Evolutionary conservation across 2,113 vertebrate species (phyloP).

Genomic region (Coryphaenoides rupestris): DNA sequence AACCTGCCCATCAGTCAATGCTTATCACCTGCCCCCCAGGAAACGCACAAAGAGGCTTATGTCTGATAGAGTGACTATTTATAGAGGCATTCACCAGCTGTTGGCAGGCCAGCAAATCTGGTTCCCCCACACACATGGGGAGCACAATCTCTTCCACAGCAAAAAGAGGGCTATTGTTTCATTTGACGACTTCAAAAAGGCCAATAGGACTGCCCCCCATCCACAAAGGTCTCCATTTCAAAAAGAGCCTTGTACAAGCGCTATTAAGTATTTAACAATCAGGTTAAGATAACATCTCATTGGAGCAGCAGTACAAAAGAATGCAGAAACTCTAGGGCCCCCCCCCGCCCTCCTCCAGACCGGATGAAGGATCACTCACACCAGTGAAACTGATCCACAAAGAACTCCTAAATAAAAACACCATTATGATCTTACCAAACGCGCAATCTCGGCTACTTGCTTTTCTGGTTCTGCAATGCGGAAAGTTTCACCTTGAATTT

Average conservation of each 20-base stretch:
- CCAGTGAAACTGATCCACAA: too few relatives aligned
- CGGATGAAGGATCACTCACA: too few relatives aligned
- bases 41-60: conserved; percentile 11
- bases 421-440: too few relatives aligned
- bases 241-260: not conserved
- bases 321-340: not conserved
- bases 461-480: too few relatives aligned
- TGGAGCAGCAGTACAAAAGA: not conserved
- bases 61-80: conserved; percentile 39
- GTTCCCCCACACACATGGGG: not conserved
- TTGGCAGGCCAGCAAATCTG: conserved; percentile 8
- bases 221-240: conserved; percentile 1
- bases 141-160: conserved; percentile 18
- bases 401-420: too few relatives aligned
- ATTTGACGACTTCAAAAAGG: conserved; percentile 1
- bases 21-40: not conserved
- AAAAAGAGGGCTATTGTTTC: conserved; percentile 26
- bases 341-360: too few relatives aligned
- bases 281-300: conserved; percentile 14
- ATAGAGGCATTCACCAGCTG: conserved; percentile 45
- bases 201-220: not conserved
- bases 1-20: not conserved
- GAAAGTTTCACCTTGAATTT: too few relatives aligned
- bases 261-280: conserved; percentile 9
- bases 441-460: too few relatives aligned